Evolutionary conservation across 2,888 invertebrate genomes (phyloP).

Genomic region (Megamerina dolium): DNA sequence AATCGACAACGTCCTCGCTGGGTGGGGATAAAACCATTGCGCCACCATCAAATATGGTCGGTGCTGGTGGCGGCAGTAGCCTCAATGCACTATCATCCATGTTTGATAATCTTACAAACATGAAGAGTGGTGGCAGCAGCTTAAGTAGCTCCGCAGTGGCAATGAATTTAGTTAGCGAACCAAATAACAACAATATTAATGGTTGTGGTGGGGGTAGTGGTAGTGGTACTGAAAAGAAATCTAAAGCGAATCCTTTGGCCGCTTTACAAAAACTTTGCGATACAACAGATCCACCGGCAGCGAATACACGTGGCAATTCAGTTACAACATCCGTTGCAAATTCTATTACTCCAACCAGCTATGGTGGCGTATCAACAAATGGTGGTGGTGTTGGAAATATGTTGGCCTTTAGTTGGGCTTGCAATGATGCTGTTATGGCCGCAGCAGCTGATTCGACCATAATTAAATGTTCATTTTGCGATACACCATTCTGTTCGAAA

Average conservation of each 20-base stretch:
- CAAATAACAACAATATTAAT: slow-evolving; percentile 23
- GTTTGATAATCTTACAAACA: slow-evolving; percentile 69
- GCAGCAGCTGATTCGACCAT: slow-evolving; percentile 67
- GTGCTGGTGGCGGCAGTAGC: slow-evolving; percentile 54
- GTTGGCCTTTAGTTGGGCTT: slow-evolving; percentile 89
- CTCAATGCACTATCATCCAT: slow-evolving; percentile 81
- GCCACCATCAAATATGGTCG: too few relatives aligned
- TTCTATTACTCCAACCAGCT: slow-evolving; percentile 1
- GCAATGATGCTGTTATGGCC: slow-evolving; percentile 82
- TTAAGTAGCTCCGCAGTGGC: not conserved
- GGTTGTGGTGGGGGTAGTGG: too few relatives aligned
- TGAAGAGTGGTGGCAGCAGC: slow-evolving; percentile 30
- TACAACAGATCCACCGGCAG: slow-evolving; percentile 67
- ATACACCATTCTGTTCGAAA: slow-evolving; percentile 92
- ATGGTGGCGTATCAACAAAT: slow-evolving; percentile 5
- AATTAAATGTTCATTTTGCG: slow-evolving; percentile 92
- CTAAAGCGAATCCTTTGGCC: slow-evolving; percentile 78
- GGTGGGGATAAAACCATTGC: not conserved
- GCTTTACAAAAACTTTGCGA: slow-evolving; percentile 94
- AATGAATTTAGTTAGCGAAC: slow-evolving; percentile 12
- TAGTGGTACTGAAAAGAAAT: slow-evolving; percentile 27
- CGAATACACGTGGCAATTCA: slow-evolving; percentile 36
- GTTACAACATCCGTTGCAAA: not conserved
- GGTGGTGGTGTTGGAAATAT: slow-evolving; percentile 63
- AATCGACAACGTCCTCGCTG: slow-evolving; percentile 53